phyloP scores from a whole-genome alignment of 2,888 invertebrate genomes.

The Sarcophaga subvicina region DNA sequence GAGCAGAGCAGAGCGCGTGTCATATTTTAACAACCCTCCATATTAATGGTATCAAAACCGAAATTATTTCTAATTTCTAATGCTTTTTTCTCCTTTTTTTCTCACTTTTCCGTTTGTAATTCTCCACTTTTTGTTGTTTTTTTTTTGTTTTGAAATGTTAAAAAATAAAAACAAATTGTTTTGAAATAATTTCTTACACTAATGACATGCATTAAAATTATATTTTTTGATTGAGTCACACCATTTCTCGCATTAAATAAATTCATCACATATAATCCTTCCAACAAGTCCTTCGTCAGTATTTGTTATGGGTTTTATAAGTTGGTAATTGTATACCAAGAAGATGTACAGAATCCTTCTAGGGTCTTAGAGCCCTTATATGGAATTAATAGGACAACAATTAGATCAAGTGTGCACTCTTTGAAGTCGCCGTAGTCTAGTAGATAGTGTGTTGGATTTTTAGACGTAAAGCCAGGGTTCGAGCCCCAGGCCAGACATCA shows the following conservation, averaged over 20 bases:
- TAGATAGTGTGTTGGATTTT: too few relatives aligned
- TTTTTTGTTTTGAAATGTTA: constrained; percentile 41
- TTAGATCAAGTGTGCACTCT: too few relatives aligned
- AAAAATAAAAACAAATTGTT: constrained; percentile 54
- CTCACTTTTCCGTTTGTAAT: neutral
- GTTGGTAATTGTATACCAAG: too few relatives aligned
- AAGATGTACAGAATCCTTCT: too few relatives aligned
- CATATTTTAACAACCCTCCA: constrained; percentile 65
- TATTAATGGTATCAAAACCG: constrained; percentile 30
- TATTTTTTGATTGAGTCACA: constrained; percentile 23
- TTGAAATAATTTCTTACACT: constrained; percentile 62
- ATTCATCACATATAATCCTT: neutral
- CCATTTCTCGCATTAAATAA: constrained; percentile 19
- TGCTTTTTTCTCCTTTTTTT: neutral
- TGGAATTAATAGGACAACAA: too few relatives aligned
- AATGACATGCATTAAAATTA: constrained; percentile 60
- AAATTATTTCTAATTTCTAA: neutral
- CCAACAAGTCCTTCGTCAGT: too few relatives aligned
- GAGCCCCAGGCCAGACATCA: too few relatives aligned
- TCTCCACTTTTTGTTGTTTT: neutral
- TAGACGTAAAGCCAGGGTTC: too few relatives aligned
- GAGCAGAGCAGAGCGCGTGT: constrained; percentile 54
- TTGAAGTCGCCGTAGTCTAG: too few relatives aligned
- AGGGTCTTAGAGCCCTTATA: too few relatives aligned
- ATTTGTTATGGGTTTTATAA: too few relatives aligned